A percentile compares a stretch with the other conserved stretches of the same genome.
phyloP scores from a whole-genome alignment of 2,797 vertebrate species.

The Acestrorhynchus altus region DNA sequence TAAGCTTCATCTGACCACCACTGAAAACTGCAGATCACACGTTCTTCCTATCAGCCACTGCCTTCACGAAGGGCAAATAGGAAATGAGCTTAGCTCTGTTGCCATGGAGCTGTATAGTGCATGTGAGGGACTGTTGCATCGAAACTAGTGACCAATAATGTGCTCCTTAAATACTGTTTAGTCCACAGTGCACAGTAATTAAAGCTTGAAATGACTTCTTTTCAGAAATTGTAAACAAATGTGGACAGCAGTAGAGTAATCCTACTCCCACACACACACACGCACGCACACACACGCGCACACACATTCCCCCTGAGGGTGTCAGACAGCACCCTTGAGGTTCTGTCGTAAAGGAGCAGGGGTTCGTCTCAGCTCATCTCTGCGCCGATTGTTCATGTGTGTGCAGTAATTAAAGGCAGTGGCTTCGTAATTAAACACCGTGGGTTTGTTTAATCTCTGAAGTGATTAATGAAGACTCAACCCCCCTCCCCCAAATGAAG shows the following conservation, averaged over 20 bases:
- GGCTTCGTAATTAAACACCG: conserved; percentile 43
- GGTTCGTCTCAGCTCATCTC: conserved; percentile 9
- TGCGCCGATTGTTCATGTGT: conserved; percentile 30
- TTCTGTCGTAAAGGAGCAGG: conserved; percentile 25
- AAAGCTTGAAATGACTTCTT: not conserved
- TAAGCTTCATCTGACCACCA: not conserved
- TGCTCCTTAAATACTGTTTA: not conserved
- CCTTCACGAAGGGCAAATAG: not conserved
- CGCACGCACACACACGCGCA: conserved; percentile 9
- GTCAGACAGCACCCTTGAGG: conserved; percentile 23
- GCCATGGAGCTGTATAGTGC: conserved; percentile 15
- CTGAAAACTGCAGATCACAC: not conserved
- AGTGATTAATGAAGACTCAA: conserved; percentile 32
- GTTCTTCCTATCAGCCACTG: not conserved
- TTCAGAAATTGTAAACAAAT: not conserved
- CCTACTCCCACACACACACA: conserved; percentile 25
- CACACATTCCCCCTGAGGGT: conserved; percentile 1
- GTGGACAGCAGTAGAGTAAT: not conserved
- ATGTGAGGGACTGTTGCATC: not conserved
- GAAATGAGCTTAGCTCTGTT: not conserved
- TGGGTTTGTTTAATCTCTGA: conserved; percentile 26
- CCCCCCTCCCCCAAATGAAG: conserved; percentile 6
- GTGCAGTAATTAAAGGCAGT: conserved; percentile 42
- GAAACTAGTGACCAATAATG: not conserved
- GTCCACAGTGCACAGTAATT: not conserved